Evolutionary conservation across 2,797 vertebrate species (phyloP).

Genomic region (Hybognathus amarus): DNA sequence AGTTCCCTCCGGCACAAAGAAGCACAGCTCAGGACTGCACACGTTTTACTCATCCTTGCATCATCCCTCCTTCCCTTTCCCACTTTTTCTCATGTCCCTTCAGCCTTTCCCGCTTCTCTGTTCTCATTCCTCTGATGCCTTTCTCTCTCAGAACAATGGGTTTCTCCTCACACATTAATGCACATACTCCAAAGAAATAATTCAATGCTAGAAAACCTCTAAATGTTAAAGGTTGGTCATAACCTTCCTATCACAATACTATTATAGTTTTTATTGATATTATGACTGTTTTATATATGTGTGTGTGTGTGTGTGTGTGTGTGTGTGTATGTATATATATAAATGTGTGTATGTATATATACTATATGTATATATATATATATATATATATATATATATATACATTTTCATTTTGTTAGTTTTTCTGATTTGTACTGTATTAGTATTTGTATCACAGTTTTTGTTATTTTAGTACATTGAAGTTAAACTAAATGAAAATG

Average conservation of each 20-base stretch:
- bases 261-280: not conserved
- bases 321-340: no score
- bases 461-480: not conserved
- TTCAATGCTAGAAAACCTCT: not conserved
- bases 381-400: not conserved
- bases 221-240: not conserved
- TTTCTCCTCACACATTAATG: not conserved
- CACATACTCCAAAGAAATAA: not conserved
- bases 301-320: no score
- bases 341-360: no score
- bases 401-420: not conserved
- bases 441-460: no score
- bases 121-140: conserved; percentile 9
- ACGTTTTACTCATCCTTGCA: conserved; percentile 56
- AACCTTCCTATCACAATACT: not conserved
- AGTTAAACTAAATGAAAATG: no score
- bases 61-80: conserved; percentile 42
- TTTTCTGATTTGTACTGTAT: no score
- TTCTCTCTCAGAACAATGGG: conserved; percentile 3
- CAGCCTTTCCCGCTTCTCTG: not conserved
- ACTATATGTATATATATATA: no score
- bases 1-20: conserved; percentile 30
- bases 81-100: not conserved
- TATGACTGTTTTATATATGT: no score
- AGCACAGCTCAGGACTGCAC: conserved; percentile 37